Evolutionary conservation across 2,888 invertebrate genomes (phyloP).

Genomic region (Hirtodrosophila alboralis): DNA sequence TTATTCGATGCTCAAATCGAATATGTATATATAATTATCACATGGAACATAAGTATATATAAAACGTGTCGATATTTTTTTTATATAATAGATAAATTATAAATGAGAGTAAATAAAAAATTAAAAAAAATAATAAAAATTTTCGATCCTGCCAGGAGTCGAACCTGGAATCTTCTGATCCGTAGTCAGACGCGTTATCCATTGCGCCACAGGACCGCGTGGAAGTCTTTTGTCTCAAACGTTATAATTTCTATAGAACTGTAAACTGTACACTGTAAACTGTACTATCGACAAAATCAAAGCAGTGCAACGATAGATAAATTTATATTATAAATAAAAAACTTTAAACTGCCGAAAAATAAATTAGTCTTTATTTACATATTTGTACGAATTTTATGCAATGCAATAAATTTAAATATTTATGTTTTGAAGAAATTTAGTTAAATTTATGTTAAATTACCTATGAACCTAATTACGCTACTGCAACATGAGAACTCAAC

Average conservation of each 20-base stretch:
- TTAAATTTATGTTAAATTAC: no score
- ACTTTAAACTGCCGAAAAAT: not conserved
- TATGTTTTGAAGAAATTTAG: no score
- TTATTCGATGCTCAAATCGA: no score
- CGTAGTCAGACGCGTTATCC: slow-evolving; percentile 84
- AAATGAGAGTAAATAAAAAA: no score
- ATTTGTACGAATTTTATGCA: no score
- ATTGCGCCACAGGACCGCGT: slow-evolving; percentile 82
- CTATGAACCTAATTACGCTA: no score
- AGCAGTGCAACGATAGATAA: slow-evolving; percentile 8
- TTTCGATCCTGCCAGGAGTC: slow-evolving; percentile 83
- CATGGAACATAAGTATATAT: no score
- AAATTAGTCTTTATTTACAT: no score
- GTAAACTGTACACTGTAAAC: not conserved
- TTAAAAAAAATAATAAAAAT: not conserved
- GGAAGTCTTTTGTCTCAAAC: fast-evolving
- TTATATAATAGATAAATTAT: not conserved
- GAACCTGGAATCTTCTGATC: slow-evolving; percentile 84
- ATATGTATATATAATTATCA: no score
- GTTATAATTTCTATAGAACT: not conserved
- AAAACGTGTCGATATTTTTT: not conserved
- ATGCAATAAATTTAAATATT: no score
- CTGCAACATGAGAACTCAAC: not conserved
- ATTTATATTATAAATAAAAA: not conserved
- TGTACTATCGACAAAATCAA: not conserved